phyloP scores from a whole-genome alignment of 2,888 invertebrate species.

The Cephonodes hylas region DNA sequence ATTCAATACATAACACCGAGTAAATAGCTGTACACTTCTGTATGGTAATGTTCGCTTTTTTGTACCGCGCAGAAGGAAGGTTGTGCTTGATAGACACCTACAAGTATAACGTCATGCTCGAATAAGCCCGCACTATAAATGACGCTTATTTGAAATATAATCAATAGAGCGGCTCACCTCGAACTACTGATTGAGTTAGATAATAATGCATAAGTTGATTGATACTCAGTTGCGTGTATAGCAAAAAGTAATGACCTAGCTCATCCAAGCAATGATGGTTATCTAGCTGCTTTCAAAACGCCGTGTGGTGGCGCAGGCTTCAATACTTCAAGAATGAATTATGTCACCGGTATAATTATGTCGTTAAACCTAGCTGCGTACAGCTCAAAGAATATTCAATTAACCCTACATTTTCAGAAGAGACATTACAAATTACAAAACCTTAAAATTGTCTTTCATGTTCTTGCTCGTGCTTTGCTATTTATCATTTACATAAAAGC shows the following conservation, averaged over 20 bases:
- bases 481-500: neutral
- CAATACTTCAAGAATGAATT: neutral
- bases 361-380: neutral
- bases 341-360: neutral
- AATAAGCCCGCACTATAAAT: slow-evolving; percentile 2
- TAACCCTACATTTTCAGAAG: neutral
- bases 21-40: neutral
- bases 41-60: neutral
- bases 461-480: neutral
- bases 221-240: neutral
- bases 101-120: neutral
- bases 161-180: neutral
- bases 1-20: neutral
- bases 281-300: neutral
- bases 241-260: neutral
- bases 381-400: neutral
- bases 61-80: neutral
- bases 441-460: too few species aligned
- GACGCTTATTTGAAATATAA: neutral
- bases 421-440: neutral
- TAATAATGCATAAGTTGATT: slow-evolving; percentile 8
- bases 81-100: slow-evolving; percentile 4
- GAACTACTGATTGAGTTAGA: slow-evolving; percentile 11
- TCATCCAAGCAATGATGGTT: neutral
- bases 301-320: neutral